phyloP scores from a whole-genome alignment of 2,888 invertebrate genomes.

The Elysia crispata region DNA sequence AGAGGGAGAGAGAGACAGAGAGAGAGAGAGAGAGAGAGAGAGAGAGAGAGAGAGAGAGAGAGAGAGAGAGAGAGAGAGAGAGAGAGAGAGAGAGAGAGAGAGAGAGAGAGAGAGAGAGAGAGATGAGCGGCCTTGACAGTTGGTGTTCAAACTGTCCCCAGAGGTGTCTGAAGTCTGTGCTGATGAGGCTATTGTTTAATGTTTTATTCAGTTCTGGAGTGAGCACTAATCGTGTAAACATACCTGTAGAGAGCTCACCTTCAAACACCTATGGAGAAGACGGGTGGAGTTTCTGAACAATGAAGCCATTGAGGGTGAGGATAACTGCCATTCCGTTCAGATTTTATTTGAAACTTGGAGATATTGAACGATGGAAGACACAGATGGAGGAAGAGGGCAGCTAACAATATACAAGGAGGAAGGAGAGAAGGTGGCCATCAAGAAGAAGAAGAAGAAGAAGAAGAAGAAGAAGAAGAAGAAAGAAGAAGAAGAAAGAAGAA shows the following conservation, averaged over 20 bases:
- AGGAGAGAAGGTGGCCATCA: background rate
- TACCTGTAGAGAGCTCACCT: too few relatives aligned
- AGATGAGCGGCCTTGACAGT: too few relatives aligned
- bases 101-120: too few relatives aligned
- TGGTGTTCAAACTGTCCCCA: too few relatives aligned
- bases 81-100: background rate
- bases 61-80: conserved; percentile 1
- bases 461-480: background rate
- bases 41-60: background rate
- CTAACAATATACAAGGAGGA: background rate
- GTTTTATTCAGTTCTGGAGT: too few relatives aligned
- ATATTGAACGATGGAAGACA: background rate
- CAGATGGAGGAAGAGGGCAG: background rate
- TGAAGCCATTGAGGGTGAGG: too few relatives aligned
- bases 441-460: background rate
- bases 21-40: background rate
- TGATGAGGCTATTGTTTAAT: too few relatives aligned
- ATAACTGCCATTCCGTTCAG: too few relatives aligned
- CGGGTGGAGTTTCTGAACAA: too few relatives aligned
- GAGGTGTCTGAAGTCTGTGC: too few relatives aligned
- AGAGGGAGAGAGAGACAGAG: background rate
- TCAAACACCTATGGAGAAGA: too few relatives aligned
- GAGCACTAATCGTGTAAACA: too few relatives aligned
- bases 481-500: background rate
- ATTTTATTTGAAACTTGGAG: background rate